Conservation (phyloP, 2,888 invertebrate species). For the Yponomeuta cagnagella region DNA sequence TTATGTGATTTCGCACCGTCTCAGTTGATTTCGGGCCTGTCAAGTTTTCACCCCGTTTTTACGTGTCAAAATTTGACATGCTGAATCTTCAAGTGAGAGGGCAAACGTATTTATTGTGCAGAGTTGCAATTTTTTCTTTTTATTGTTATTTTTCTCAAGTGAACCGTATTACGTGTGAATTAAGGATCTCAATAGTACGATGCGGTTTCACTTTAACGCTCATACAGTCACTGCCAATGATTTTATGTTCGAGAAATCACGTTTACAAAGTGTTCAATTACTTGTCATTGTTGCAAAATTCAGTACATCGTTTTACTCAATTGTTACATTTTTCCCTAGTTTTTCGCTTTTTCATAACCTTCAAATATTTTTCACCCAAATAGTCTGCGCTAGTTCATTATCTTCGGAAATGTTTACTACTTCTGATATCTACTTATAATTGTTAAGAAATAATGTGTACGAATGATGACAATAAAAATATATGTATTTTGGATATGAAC, state of each 20-base stretch:
- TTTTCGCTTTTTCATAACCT: not conserved
- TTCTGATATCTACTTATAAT: not conserved
- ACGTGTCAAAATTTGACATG: not conserved
- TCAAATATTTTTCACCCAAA: not conserved
- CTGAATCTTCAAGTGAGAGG: not conserved
- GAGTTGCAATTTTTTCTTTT: not conserved
- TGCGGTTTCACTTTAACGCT: constrained; percentile 32
- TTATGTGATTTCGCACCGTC: not conserved
- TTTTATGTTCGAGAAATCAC: not conserved
- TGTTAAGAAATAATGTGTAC: not conserved
- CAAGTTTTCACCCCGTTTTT: not conserved
- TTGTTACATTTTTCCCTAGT: not conserved
- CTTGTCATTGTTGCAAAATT: not conserved
- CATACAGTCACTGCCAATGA: constrained; percentile 44
- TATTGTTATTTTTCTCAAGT: not conserved
- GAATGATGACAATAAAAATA: constrained; percentile 3
- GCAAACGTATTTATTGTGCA: not conserved
- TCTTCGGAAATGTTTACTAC: not conserved
- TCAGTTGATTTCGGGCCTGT: not conserved
- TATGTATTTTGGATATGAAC: not conserved
- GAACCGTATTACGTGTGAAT: constrained; percentile 24
- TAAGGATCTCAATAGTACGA: constrained; percentile 63
- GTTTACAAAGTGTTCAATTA: not conserved
- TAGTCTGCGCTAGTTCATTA: constrained; percentile 4
- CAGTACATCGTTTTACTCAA: not conserved